Percentiles rank a stretch among this genome's conserved stretches.
Conservation (phyloP, 2,888 invertebrate species). For the Lochmaea crataegi region DNA sequence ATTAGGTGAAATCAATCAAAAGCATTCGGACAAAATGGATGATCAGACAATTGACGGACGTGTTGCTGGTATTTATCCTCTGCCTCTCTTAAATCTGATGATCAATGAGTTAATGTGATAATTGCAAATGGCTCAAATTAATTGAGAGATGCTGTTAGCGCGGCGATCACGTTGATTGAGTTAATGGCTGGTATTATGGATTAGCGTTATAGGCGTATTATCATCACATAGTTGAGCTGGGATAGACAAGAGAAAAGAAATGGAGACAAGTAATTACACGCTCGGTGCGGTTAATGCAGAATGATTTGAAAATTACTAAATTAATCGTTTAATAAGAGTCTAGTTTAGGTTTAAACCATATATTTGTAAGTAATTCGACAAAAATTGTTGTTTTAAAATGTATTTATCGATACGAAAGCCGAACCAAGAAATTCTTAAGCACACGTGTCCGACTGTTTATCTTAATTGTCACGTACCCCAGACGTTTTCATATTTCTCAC, state of each 20-base stretch:
- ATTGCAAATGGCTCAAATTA: slow-evolving; percentile 26
- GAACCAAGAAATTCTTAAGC: too few species aligned
- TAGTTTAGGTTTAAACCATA: too few species aligned
- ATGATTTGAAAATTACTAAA: too few species aligned
- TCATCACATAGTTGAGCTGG: neutral
- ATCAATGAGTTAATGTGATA: slow-evolving; percentile 22
- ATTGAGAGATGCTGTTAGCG: slow-evolving; percentile 25
- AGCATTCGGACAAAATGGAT: neutral
- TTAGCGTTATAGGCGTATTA: neutral
- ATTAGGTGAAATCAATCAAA: neutral
- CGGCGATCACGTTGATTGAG: slow-evolving; percentile 1
- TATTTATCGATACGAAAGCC: too few species aligned
- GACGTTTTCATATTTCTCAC: too few species aligned
- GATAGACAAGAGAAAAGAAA: neutral
- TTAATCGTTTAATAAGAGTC: too few species aligned
- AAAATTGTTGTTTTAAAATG: too few species aligned
- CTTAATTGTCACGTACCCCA: too few species aligned
- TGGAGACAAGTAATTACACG: neutral
- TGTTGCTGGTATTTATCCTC: neutral
- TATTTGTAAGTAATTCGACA: too few species aligned
- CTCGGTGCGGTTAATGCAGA: neutral
- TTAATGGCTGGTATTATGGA: slow-evolving; percentile 10
- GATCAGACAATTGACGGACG: slow-evolving; percentile 11
- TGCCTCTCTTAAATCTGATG: slow-evolving; percentile 23
- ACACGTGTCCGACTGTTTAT: too few species aligned